A percentile compares a stretch with the other conserved stretches of the same genome.
Conservation (phyloP, 2,888 invertebrate species). For the Drosophila stalkeri region DNA sequence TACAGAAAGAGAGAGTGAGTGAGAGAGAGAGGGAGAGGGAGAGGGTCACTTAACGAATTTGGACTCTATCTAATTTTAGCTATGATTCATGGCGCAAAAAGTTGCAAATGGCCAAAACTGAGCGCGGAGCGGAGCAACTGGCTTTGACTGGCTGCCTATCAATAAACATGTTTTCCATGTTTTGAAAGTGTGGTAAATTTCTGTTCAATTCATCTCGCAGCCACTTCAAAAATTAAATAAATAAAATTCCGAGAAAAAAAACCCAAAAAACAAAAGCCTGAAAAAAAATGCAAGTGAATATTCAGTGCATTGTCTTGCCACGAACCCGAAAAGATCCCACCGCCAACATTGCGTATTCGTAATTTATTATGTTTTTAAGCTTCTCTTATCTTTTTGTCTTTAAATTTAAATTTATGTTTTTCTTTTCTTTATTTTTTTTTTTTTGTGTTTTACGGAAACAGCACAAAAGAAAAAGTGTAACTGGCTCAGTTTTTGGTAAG, state of each 20-base stretch:
- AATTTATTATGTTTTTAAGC: conserved; percentile 37
- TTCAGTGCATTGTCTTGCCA: conserved; percentile 60
- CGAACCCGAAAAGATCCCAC: conserved; percentile 34
- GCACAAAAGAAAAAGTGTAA: conserved; percentile 50
- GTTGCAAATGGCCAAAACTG: conserved; percentile 48
- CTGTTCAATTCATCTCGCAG: conserved; percentile 30
- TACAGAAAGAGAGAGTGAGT: conserved; percentile 6
- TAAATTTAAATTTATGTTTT: conserved; percentile 15
- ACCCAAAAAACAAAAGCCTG: conserved; percentile 27
- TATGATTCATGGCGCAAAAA: conserved; percentile 67
- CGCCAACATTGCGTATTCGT: conserved; percentile 57
- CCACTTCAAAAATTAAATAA: conserved; percentile 15
- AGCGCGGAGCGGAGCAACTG: conserved; percentile 32
- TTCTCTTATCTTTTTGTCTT: conserved; percentile 28
- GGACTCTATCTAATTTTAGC: conserved; percentile 70
- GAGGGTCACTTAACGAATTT: conserved; percentile 28
- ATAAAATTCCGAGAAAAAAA: conserved; percentile 3
- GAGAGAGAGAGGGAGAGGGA: background rate
- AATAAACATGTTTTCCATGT: conserved; percentile 64
- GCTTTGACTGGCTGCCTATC: conserved; percentile 51
- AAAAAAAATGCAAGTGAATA: conserved; percentile 53
- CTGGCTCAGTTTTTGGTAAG: conserved; percentile 11
- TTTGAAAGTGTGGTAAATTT: conserved; percentile 67
- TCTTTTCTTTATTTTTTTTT: background rate
- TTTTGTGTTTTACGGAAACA: conserved; percentile 41